These are phyloP conservation scores for Scopus umbretta DNA, from an alignment of 2,113 vertebrate species.

Conservation along the genomic window DNA sequence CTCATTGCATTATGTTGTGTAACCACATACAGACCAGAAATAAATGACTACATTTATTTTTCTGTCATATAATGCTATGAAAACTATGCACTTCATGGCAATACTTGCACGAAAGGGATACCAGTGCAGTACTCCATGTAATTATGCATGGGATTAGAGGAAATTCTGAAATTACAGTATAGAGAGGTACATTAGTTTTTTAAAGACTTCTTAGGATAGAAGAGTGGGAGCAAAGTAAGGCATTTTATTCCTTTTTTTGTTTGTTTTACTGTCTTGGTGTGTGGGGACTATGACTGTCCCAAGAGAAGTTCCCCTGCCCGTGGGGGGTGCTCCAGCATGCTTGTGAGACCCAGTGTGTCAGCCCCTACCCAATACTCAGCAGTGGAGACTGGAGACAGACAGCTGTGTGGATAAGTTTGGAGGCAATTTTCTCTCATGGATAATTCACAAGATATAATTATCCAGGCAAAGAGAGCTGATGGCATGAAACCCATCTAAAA, in stretches of 20 bases:
- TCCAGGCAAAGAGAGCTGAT: conserved; percentile 6
- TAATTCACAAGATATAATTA: conserved; percentile 34
- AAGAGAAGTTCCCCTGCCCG: neutral
- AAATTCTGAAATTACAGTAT: neutral
- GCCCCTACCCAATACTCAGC: neutral
- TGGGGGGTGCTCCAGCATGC: neutral
- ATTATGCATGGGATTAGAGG: conserved; percentile 19
- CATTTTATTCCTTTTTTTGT: neutral
- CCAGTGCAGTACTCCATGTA: neutral
- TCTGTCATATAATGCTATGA: neutral
- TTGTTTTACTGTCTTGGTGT: neutral
- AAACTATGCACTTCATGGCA: neutral
- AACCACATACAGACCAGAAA: neutral
- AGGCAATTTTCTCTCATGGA: conserved; percentile 1
- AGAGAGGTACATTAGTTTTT: neutral
- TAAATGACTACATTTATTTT: neutral
- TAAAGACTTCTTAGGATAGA: neutral
- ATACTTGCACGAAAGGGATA: neutral
- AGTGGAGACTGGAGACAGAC: neutral
- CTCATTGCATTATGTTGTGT: neutral
- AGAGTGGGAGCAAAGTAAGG: neutral
- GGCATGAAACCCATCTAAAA: neutral
- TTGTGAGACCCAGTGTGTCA: neutral
- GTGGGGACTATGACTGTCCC: neutral
- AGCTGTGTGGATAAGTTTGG: neutral